Percentiles rank a stretch among this genome's conserved stretches.
phyloP scores from a whole-genome alignment of 2,113 vertebrate genomes.

The Oceanodroma tethys region DNA sequence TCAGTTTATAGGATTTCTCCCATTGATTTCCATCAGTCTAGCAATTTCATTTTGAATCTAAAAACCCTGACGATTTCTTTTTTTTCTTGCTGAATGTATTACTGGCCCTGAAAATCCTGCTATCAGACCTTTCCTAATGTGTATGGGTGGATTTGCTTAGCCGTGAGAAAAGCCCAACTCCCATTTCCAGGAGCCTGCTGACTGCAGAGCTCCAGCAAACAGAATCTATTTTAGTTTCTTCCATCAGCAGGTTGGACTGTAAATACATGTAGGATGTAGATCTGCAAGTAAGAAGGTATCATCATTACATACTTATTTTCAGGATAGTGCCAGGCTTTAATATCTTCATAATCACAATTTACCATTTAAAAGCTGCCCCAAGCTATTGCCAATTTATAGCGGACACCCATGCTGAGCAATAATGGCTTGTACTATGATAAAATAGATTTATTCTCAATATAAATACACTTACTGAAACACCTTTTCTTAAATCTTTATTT shows the following conservation, averaged over 20 bases:
- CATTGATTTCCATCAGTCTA: neutral
- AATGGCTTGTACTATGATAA: conserved; percentile 54
- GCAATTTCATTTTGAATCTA: neutral
- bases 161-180: neutral
- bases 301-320: neutral
- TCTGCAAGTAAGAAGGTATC: neutral
- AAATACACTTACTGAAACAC: conserved; percentile 59
- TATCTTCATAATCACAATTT: conserved; percentile 66
- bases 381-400: conserved; percentile 62
- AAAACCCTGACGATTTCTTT: neutral
- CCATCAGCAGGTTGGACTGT: conserved; percentile 12
- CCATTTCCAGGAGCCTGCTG: neutral
- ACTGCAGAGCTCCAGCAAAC: neutral
- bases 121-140: neutral
- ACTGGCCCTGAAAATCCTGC: neutral
- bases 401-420: conserved; percentile 53
- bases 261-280: conserved; percentile 5
- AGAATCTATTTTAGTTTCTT: neutral
- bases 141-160: neutral
- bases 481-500: conserved; percentile 63
- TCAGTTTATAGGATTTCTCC: neutral
- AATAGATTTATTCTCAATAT: conserved; percentile 52
- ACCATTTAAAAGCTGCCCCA: conserved; percentile 53
- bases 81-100: neutral
- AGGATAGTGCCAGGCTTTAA: conserved; percentile 20